Conservation (phyloP, 1,140 invertebrate genomes). For the Diuraphis noxia region DNA sequence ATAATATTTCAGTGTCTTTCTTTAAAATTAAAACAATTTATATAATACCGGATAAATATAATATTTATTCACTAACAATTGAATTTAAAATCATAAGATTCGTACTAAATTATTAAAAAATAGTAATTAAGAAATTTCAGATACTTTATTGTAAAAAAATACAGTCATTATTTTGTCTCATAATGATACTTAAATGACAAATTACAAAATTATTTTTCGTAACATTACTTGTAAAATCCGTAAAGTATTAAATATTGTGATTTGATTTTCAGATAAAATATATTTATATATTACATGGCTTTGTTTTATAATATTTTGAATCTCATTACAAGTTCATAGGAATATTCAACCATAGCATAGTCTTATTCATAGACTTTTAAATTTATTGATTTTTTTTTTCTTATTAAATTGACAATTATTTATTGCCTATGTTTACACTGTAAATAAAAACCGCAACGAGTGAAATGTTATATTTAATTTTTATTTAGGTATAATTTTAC, state of each 20-base stretch:
- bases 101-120: not conserved
- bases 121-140: not conserved
- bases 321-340: not conserved
- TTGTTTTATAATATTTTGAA: not conserved
- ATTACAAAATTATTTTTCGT: not conserved
- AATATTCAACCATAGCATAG: not conserved
- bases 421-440: not conserved
- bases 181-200: not conserved
- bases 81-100: not conserved
- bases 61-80: not conserved
- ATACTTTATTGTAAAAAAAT: not conserved
- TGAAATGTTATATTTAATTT: not conserved
- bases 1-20: not conserved
- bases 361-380: not conserved
- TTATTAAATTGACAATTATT: not conserved
- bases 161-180: not conserved
- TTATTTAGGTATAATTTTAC: not conserved
- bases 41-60: not conserved
- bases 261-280: not conserved
- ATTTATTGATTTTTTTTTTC: not conserved
- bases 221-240: not conserved
- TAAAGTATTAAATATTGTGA: not conserved
- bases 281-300: not conserved
- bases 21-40: not conserved
- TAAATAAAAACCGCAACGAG: not conserved